These are phyloP conservation scores for Microctonus hyperodae DNA, from an alignment of 2,888 invertebrate species.

Conservation along the genomic window DNA sequence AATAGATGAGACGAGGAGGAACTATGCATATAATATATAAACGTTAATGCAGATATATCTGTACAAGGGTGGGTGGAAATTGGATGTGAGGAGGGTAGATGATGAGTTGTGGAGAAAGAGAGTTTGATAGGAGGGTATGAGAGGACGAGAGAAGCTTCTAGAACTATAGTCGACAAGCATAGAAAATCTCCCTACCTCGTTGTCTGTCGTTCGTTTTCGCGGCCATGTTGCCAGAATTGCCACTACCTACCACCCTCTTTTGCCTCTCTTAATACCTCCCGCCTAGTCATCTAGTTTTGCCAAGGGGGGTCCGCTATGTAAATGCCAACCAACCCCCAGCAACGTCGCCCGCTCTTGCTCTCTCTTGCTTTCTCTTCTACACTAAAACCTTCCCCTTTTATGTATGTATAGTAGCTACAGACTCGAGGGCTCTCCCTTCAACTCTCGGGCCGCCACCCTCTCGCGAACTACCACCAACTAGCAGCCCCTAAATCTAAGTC, in stretches of 20 bases:
- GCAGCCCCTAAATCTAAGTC: slow-evolving; percentile 63
- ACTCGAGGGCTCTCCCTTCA: slow-evolving; percentile 46
- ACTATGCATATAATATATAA: slow-evolving; percentile 9
- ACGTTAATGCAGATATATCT: no score
- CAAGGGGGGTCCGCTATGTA: slow-evolving; percentile 61
- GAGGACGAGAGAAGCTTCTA: slow-evolving; percentile 5
- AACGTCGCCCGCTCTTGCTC: slow-evolving; percentile 43
- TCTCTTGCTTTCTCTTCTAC: slow-evolving; percentile 43
- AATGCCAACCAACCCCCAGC: slow-evolving; percentile 59
- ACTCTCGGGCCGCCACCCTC: slow-evolving; percentile 50
- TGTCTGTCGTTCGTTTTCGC: slow-evolving; percentile 52
- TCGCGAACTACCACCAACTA: slow-evolving; percentile 60
- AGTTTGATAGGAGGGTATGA: slow-evolving; percentile 1
- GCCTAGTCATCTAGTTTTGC: slow-evolving; percentile 62
- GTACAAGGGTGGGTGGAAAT: not conserved
- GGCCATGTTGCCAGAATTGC: slow-evolving; percentile 63
- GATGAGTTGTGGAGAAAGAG: not conserved
- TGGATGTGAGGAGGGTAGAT: not conserved
- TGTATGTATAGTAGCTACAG: slow-evolving; percentile 35
- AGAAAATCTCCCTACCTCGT: slow-evolving; percentile 38
- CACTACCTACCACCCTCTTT: slow-evolving; percentile 58
- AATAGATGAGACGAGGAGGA: slow-evolving; percentile 18
- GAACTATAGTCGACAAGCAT: slow-evolving; percentile 15
- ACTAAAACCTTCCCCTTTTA: slow-evolving; percentile 44
- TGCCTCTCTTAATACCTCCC: slow-evolving; percentile 58